These are phyloP conservation scores for Eleginops maclovinus DNA, from an alignment of 2,113 vertebrate genomes.

Conservation along the genomic window DNA sequence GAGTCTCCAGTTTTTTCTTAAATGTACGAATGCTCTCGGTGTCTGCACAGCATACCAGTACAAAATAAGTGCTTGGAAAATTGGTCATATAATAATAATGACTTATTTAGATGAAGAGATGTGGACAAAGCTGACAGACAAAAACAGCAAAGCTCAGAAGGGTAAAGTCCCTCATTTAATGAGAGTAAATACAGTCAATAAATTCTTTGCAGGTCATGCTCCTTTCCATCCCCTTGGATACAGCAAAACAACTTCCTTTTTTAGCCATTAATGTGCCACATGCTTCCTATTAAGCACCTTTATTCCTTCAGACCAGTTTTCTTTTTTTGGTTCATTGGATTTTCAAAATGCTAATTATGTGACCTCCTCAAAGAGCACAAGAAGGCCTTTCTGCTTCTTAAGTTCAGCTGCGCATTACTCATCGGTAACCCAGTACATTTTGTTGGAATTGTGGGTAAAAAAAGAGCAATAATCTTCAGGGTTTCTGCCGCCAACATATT, in stretches of 20 bases:
- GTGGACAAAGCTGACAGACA: background rate
- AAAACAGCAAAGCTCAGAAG: background rate
- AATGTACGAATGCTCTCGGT: too few species aligned
- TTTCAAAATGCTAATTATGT: slow-evolving; percentile 13
- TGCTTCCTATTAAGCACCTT: slow-evolving; percentile 26
- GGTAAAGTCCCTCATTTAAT: background rate
- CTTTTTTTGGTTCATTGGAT: slow-evolving; percentile 18
- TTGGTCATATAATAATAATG: too few species aligned
- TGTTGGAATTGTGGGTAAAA: slow-evolving; percentile 18
- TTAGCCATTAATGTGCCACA: background rate
- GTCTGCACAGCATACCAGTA: too few species aligned
- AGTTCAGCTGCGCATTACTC: background rate
- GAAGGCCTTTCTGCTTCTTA: slow-evolving; percentile 1
- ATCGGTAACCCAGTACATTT: slow-evolving; percentile 5
- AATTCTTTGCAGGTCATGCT: background rate
- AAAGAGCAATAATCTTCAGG: slow-evolving; percentile 21
- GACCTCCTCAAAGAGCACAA: slow-evolving; percentile 21
- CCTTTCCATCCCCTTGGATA: background rate
- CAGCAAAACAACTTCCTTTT: slow-evolving; percentile 4
- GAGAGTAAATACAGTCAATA: background rate
- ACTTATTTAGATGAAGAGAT: background rate
- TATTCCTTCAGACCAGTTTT: slow-evolving; percentile 22
- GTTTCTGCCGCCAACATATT: slow-evolving; percentile 4
- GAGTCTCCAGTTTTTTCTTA: too few species aligned
- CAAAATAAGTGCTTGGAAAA: too few species aligned